These are phyloP conservation scores for Platyura marginata DNA, from an alignment of 1,140 invertebrate species.

Conservation along the genomic window DNA sequence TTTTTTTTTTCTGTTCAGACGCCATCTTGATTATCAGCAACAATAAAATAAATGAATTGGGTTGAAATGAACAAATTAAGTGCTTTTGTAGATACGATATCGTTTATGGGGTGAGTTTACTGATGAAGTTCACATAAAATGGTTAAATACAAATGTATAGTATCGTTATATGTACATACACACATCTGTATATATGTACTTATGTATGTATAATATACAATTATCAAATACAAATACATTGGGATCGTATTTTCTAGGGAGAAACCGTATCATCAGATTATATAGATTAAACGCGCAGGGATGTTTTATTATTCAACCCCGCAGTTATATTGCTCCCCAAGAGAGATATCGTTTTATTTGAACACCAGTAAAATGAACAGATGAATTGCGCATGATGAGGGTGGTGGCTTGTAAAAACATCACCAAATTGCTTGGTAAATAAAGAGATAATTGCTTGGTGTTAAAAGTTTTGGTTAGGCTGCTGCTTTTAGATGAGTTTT, in stretches of 20 bases:
- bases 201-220: too few relatives aligned
- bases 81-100: too few relatives aligned
- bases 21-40: not conserved
- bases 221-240: too few relatives aligned
- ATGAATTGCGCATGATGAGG: not conserved
- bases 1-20: not conserved
- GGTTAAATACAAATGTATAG: too few relatives aligned
- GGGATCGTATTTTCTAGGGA: too few relatives aligned
- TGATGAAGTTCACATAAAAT: too few relatives aligned
- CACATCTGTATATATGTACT: too few relatives aligned
- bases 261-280: too few relatives aligned
- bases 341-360: not conserved
- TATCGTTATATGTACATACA: too few relatives aligned
- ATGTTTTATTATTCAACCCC: not conserved
- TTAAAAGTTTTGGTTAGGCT: not conserved
- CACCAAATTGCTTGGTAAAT: not conserved
- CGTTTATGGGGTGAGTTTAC: too few relatives aligned
- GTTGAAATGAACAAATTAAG: not conserved
- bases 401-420: not conserved
- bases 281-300: not conserved
- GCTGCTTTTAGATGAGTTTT: too few relatives aligned
- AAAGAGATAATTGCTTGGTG: not conserved
- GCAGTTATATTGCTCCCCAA: not conserved
- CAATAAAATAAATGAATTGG: not conserved
- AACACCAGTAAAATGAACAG: not conserved